Conservation (phyloP, 2,888 invertebrate species). For the Agonopterix alstromeriana region DNA sequence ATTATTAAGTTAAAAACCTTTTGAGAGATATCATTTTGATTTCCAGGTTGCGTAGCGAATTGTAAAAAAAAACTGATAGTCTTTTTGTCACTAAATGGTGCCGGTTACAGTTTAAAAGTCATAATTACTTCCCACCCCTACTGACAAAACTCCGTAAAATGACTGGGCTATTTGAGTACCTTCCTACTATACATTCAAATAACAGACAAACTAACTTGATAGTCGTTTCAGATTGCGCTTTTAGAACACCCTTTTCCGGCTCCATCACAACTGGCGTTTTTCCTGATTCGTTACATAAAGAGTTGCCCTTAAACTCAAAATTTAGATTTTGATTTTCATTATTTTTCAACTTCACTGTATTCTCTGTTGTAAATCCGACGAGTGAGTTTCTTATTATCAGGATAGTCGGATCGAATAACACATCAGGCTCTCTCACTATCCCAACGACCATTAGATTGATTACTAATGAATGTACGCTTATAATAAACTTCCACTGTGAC, state of each 20-base stretch:
- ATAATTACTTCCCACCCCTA: no score
- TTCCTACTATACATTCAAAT: no score
- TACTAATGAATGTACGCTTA: conserved; percentile 73
- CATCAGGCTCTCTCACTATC: conserved; percentile 78
- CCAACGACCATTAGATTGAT: conserved; percentile 80
- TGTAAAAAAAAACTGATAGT: no score
- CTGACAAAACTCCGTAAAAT: no score
- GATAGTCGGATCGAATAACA: conserved; percentile 77
- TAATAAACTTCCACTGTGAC: conserved; percentile 80
- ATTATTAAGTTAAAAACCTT: no score
- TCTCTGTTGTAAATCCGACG: conserved; percentile 69
- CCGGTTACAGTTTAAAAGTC: no score
- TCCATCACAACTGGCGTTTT: conserved; percentile 66
- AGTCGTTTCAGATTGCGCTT: conserved; percentile 58
- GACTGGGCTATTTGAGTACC: no score
- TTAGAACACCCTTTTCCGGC: conserved; percentile 68
- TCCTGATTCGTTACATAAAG: conserved; percentile 72
- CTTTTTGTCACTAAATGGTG: no score
- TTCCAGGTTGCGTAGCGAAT: no score
- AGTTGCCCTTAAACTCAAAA: conserved; percentile 73
- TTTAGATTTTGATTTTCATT: conserved; percentile 67
- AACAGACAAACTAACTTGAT: conserved; percentile 57
- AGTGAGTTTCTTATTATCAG: conserved; percentile 78
- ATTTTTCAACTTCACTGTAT: conserved; percentile 66
- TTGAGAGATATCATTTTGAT: no score